phyloP scores from a whole-genome alignment of 2,113 vertebrate species.

The Mixornis gularis region DNA sequence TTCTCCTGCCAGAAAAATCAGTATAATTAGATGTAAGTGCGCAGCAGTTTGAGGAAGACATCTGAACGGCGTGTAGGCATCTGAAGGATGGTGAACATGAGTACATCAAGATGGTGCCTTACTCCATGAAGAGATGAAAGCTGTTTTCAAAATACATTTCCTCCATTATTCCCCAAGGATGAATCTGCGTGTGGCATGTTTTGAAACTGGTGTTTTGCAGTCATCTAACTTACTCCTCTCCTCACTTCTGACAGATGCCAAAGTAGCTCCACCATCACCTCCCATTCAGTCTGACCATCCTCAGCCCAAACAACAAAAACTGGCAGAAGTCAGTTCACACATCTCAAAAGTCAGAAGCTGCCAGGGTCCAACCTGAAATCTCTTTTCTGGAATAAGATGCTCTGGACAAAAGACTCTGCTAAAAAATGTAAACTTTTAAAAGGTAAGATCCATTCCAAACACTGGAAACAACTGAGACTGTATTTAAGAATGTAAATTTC shows the following conservation, averaged over 20 bases:
- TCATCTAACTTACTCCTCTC: background rate
- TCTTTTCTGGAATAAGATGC: background rate
- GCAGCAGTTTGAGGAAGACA: background rate
- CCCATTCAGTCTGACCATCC: background rate
- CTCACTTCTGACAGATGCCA: background rate
- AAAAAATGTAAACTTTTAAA: background rate
- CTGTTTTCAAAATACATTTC: background rate
- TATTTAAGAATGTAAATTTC: background rate
- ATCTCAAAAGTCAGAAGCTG: background rate
- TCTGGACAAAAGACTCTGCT: background rate
- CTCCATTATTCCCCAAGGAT: background rate
- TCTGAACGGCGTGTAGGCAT: background rate
- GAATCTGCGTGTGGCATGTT: background rate
- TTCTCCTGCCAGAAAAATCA: background rate
- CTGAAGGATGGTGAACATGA: accelerated
- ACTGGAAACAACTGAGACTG: background rate
- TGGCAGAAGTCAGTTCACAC: background rate
- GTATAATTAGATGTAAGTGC: background rate
- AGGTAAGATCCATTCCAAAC: background rate
- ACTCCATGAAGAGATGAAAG: background rate
- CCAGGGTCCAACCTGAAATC: background rate
- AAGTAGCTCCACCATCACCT: background rate
- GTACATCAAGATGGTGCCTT: background rate
- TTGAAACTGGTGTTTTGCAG: background rate
- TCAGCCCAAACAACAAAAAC: background rate